Percentiles rank a stretch among this genome's conserved stretches.
Evolutionary conservation across 2,113 vertebrate genomes (phyloP).

Genomic region (Tupaia chinensis): DNA sequence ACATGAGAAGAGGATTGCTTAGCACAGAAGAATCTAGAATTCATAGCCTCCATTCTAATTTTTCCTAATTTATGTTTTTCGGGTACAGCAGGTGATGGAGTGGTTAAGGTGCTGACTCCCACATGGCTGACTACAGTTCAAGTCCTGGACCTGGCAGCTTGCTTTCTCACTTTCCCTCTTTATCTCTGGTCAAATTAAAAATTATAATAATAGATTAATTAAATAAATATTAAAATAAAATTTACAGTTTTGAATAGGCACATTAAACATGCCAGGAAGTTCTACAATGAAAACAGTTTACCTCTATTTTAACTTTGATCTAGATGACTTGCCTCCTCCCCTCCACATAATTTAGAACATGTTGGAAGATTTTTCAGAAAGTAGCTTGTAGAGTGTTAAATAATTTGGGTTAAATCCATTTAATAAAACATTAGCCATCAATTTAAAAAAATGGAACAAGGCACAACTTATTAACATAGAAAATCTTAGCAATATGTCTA

Average conservation of each 20-base stretch:
- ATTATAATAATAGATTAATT: no score
- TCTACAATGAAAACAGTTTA: not conserved
- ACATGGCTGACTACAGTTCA: no score
- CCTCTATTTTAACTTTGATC: not conserved
- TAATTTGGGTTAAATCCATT: not conserved
- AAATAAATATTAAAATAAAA: not conserved
- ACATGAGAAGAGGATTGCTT: not conserved
- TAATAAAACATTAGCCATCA: not conserved
- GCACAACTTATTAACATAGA: not conserved
- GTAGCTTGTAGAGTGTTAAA: not conserved
- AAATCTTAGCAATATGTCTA: not conserved
- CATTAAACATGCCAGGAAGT: not conserved
- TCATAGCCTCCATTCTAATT: not conserved
- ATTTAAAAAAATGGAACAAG: constrained; percentile 22
- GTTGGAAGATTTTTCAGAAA: constrained; percentile 5
- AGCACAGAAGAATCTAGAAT: not conserved
- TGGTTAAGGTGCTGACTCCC: no score
- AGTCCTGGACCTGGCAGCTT: no score
- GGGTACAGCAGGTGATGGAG: no score
- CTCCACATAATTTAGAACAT: not conserved
- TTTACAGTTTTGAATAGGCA: not conserved
- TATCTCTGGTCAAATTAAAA: no score
- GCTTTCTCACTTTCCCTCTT: no score
- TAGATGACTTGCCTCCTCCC: not conserved
- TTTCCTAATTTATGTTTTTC: no score